phyloP scores from a whole-genome alignment of 1,140 invertebrate species.

The Tetragonula clypearis region DNA sequence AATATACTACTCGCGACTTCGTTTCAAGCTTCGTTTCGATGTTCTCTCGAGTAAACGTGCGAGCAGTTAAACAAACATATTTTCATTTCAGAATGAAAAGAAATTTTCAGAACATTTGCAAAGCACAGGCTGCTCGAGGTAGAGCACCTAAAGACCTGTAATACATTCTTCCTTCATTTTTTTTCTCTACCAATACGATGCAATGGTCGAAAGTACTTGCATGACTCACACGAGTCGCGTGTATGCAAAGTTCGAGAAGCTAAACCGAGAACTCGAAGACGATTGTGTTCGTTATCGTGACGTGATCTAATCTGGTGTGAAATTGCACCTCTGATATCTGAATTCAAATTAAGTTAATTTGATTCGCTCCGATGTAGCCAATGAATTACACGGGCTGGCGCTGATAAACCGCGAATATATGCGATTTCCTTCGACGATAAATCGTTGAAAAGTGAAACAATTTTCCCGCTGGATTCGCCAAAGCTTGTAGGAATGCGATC shows the following conservation, averaged over 20 bases:
- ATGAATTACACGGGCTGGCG: no score
- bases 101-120: background rate
- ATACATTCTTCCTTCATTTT: background rate
- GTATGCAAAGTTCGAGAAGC: conserved; percentile 41
- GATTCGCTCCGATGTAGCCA: background rate
- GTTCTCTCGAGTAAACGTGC: background rate
- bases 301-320: conserved; percentile 38
- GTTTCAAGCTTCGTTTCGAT: background rate
- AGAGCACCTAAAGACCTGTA: background rate
- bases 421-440: background rate
- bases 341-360: background rate
- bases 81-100: background rate
- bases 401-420: background rate
- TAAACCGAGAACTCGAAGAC: conserved; percentile 40
- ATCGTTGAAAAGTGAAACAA: background rate
- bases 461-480: background rate
- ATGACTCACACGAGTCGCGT: conserved; percentile 41
- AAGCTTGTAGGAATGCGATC: background rate
- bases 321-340: conserved; percentile 19
- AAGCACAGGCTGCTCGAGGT: no score
- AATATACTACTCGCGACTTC: background rate
- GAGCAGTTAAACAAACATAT: background rate
- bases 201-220: background rate
- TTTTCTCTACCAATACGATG: background rate
- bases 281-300: conserved; percentile 42